Conservation (phyloP, 1,140 invertebrate species). For the Theocolax elegans region DNA sequence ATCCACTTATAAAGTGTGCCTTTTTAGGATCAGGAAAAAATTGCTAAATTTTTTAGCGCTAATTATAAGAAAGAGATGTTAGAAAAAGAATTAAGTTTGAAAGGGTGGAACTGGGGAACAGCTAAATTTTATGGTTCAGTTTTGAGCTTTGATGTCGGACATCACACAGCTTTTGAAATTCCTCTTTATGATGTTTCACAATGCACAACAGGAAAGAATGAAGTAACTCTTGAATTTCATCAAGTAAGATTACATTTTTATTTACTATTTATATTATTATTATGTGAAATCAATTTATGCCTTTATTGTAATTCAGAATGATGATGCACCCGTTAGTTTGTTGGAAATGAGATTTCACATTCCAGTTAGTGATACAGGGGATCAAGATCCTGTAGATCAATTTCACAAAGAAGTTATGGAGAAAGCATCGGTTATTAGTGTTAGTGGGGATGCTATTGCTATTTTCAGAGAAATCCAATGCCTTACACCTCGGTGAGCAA, state of each 20-base stretch:
- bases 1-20: too few relatives aligned
- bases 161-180: slow-evolving; percentile 93
- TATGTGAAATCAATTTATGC: not conserved
- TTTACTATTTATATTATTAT: not conserved
- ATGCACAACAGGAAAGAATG: slow-evolving; percentile 97
- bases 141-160: slow-evolving; percentile 92
- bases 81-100: slow-evolving; percentile 92
- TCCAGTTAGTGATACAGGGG: slow-evolving; percentile 85
- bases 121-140: slow-evolving; percentile 93
- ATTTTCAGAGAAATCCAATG: slow-evolving; percentile 97
- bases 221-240: slow-evolving; percentile 98
- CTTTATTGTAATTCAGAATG: slow-evolving; percentile 75
- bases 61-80: slow-evolving; percentile 89
- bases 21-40: slow-evolving; percentile 82
- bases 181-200: slow-evolving; percentile 96
- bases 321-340: slow-evolving; percentile 95
- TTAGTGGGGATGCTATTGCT: slow-evolving; percentile 96
- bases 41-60: slow-evolving; percentile 85
- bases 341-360: slow-evolving; percentile 99
- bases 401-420: slow-evolving; percentile 96
- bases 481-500: slow-evolving; percentile 90
- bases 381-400: slow-evolving; percentile 91
- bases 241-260: slow-evolving; percentile 70
- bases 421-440: slow-evolving; percentile 97
- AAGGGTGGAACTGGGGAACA: slow-evolving; percentile 99